These are phyloP conservation scores for Diglossa brunneiventris DNA, from an alignment of 2,113 vertebrate species.

Conservation along the genomic window DNA sequence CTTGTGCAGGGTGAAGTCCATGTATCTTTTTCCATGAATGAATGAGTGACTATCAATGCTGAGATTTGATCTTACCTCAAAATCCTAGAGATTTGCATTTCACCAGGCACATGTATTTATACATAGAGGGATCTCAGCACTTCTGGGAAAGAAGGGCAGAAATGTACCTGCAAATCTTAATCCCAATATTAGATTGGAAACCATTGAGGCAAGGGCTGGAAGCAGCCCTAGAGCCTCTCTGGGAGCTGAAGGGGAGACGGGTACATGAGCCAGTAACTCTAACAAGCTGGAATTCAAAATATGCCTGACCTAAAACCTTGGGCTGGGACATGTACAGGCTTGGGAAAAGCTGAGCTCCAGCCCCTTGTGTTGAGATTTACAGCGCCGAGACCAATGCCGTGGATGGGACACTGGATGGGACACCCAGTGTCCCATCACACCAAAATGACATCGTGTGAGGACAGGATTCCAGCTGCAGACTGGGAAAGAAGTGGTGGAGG, in stretches of 20 bases:
- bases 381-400: rapidly evolving
- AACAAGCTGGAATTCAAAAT: conserved; percentile 36
- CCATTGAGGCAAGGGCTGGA: not conserved
- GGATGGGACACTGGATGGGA: too few relatives aligned
- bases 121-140: not conserved
- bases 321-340: not conserved
- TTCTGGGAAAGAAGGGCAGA: not conserved
- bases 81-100: not conserved
- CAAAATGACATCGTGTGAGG: rapidly evolving
- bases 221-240: not conserved
- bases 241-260: not conserved
- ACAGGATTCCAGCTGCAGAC: not conserved
- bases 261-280: not conserved
- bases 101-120: rapidly evolving
- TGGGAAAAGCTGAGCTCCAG: not conserved
- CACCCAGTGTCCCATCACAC: not conserved
- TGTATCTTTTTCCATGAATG: not conserved
- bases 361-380: not conserved
- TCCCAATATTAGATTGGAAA: not conserved
- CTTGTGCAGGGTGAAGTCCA: not conserved
- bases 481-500: not conserved
- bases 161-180: not conserved
- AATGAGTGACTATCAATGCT: not conserved
- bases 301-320: not conserved
- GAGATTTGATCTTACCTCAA: not conserved